A percentile compares a stretch with the other conserved stretches of the same genome.
Conservation (phyloP, 2,888 invertebrate species). For the Teleogryllus oceanicus region DNA sequence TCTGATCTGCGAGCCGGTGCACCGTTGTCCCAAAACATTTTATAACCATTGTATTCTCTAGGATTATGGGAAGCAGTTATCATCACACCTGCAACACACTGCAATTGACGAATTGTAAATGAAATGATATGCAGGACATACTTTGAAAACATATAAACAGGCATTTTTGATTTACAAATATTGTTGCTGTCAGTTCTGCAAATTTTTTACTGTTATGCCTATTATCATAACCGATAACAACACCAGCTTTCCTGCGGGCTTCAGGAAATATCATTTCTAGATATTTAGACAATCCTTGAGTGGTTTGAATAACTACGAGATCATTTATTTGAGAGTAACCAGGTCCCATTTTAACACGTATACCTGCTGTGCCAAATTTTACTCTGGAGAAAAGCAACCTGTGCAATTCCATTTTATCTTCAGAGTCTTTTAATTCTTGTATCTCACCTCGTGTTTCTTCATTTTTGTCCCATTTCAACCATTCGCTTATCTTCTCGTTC, state of each 20-base stretch:
- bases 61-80: constrained; percentile 96
- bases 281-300: constrained; percentile 82
- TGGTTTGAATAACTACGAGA: constrained; percentile 89
- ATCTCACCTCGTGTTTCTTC: constrained; percentile 63
- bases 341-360: constrained; percentile 88
- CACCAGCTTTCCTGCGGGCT: constrained; percentile 61
- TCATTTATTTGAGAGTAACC: constrained; percentile 96
- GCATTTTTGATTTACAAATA: constrained; percentile 74
- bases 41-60: constrained; percentile 94
- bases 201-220: constrained; percentile 89
- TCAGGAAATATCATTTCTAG: constrained; percentile 59
- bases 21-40: constrained; percentile 94
- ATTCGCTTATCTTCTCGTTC: constrained; percentile 60
- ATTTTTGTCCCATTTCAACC: constrained; percentile 76
- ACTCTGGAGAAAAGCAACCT: constrained; percentile 67
- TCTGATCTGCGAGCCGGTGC: constrained; percentile 69
- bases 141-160: constrained; percentile 75
- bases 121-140: constrained; percentile 93
- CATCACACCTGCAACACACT: constrained; percentile 84
- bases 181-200: constrained; percentile 80
- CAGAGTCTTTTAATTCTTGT: constrained; percentile 49
- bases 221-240: constrained; percentile 90
- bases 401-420: constrained; percentile 58
- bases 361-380: constrained; percentile 88
- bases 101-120: constrained; percentile 70